Conservation (phyloP, 2,888 invertebrate genomes). For the Nomada ruficornis region DNA sequence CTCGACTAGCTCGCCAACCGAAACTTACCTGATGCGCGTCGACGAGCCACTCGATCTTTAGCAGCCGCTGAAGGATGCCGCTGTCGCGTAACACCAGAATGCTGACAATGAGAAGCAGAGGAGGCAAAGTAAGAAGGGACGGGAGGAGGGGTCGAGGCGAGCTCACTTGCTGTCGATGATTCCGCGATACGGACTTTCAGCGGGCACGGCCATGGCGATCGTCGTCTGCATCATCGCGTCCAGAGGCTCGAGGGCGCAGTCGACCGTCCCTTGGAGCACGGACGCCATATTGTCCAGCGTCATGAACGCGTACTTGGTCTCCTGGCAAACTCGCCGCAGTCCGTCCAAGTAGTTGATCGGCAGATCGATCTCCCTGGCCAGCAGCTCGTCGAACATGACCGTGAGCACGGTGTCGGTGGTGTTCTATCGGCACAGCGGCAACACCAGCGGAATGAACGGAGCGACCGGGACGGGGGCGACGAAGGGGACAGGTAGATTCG, state of each 20-base stretch:
- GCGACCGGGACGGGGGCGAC: too few relatives aligned
- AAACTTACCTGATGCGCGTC: slow-evolving; percentile 31
- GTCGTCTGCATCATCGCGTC: slow-evolving; percentile 80
- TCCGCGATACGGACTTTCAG: slow-evolving; percentile 77
- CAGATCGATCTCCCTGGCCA: slow-evolving; percentile 70
- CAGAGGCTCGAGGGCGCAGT: slow-evolving; percentile 78
- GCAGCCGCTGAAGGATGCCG: slow-evolving; percentile 79
- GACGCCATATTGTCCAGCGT: slow-evolving; percentile 77
- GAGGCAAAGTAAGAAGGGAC: neutral
- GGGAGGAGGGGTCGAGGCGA: neutral
- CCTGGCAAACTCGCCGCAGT: slow-evolving; percentile 75
- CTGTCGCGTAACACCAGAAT: slow-evolving; percentile 80
- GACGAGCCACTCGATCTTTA: slow-evolving; percentile 62
- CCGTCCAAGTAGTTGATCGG: slow-evolving; percentile 80
- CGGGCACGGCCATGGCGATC: slow-evolving; percentile 78
- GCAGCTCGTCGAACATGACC: slow-evolving; percentile 74
- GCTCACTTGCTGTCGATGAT: slow-evolving; percentile 81
- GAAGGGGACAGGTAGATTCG: too few relatives aligned
- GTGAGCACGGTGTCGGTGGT: slow-evolving; percentile 75
- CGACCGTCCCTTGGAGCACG: slow-evolving; percentile 73
- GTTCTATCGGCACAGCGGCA: slow-evolving; percentile 68
- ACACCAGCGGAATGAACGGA: neutral
- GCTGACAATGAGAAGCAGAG: slow-evolving; percentile 68
- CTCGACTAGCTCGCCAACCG: neutral
- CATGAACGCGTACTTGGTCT: slow-evolving; percentile 81